phyloP scores from a whole-genome alignment of 2,797 vertebrate species.

The Hydrocynus forskahlii region DNA sequence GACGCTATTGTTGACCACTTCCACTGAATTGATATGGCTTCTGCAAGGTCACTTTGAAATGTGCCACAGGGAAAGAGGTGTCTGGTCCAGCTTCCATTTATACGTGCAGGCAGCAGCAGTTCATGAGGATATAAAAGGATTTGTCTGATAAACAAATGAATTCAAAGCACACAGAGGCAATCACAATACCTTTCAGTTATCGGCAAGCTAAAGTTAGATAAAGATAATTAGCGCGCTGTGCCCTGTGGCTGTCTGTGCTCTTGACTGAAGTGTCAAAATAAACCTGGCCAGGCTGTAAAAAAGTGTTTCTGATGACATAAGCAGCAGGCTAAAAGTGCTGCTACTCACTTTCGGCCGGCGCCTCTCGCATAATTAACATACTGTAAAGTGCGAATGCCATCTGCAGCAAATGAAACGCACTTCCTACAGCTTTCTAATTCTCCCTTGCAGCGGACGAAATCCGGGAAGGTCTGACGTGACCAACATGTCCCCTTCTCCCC shows the following conservation, averaged over 20 bases:
- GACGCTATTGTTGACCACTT: conserved; percentile 16
- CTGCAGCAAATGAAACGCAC: conserved; percentile 62
- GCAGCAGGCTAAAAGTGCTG: conserved; percentile 36
- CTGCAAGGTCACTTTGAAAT: conserved; percentile 57
- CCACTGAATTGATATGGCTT: conserved; percentile 34
- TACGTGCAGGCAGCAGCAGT: conserved; percentile 57
- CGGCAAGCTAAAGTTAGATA: conserved; percentile 61
- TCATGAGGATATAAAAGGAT: conserved; percentile 63
- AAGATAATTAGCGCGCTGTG: conserved; percentile 60
- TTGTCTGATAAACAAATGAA: conserved; percentile 72
- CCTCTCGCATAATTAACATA: conserved; percentile 69
- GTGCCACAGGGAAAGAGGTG: conserved; percentile 39
- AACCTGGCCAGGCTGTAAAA: conserved; percentile 37
- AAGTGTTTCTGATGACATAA: conserved; percentile 50
- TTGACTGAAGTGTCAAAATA: conserved; percentile 50
- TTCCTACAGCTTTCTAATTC: conserved; percentile 49
- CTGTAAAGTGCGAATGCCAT: conserved; percentile 65
- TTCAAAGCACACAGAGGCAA: conserved; percentile 47
- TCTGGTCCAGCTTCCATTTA: conserved; percentile 51
- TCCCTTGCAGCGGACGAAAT: conserved; percentile 67
- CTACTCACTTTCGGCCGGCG: conserved; percentile 55
- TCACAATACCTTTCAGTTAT: conserved; percentile 60
- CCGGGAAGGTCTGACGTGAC: conserved; percentile 65
- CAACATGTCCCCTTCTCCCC: conserved; percentile 71
- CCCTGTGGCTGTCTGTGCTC: conserved; percentile 55